Base-by-base conservation (phyloP, 2,888 invertebrate species). In the Penaeus monodon region DNA sequence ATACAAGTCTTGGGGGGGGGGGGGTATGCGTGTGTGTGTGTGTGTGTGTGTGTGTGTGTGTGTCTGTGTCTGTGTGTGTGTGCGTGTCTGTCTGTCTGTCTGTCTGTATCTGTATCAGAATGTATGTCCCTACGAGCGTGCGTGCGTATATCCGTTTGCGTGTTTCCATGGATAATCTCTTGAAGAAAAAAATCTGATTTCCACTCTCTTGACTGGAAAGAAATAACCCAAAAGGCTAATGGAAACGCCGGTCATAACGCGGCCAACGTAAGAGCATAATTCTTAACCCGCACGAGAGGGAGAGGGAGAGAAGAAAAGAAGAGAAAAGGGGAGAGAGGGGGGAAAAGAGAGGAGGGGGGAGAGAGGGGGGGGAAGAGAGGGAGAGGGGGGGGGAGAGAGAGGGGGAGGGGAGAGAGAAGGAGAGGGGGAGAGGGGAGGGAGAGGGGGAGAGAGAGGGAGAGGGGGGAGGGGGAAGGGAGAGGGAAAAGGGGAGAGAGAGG, bases 1-100 rank as follows among this genome's bases (percentile, higher is more conserved):
- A 4, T 8, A 0, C 7, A 7, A 1, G 6, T 7, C 6, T 2
- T 49, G 49, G 2, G 14, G 0, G 14, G 2, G 8, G 1, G 49
- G 2, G 49, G 0, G 49, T 49, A 7, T 49, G 10, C 6, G 49
- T 49, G 8, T 49, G 49, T 49, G 49, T 49, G 49, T 49, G 8
- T 8, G 49, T 49, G 8, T 33, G 8, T 44, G 38, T 44, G 7
- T 44, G 8, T 57, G 2, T 12, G 57, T 17, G 10, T 2, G 17
- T 57, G 33, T 57, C 1, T 57, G 12, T 57, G 17, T 17, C 0
- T 12, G 12, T 17, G 12, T 57, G 57, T 17, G 57, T 57, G 57
- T 57, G 1, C 14, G 57, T 57, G 1, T 57, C 0, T 14, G 57
- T 57, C 14, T 57, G 12, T 12, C 14, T 57, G 57, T 57, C 2